phyloP scores from a whole-genome alignment of 1,140 invertebrate genomes.

The Atopsyche davidsoni region DNA sequence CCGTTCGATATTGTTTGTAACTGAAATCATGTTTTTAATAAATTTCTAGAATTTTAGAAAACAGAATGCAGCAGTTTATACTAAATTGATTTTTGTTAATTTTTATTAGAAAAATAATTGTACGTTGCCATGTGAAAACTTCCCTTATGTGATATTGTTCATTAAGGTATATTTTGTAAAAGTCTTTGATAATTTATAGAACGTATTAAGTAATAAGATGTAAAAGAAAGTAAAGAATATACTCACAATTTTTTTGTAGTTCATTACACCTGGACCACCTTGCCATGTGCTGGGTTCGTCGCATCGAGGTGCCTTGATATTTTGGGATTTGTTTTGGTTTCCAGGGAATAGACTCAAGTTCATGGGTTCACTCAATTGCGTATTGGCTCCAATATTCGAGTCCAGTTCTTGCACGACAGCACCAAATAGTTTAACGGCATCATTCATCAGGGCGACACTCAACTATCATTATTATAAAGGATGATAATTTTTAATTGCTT shows the following conservation, averaged over 20 bases:
- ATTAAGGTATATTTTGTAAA: too few relatives aligned
- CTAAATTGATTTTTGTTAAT: too few relatives aligned
- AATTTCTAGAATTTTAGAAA: background rate
- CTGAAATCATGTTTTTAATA: slow-evolving; percentile 2
- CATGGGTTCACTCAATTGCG: too few relatives aligned
- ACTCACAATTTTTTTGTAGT: slow-evolving; percentile 66
- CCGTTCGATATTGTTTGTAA: slow-evolving; percentile 53
- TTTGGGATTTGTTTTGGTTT: slow-evolving; percentile 33
- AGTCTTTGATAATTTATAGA: background rate
- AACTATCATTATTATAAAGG: slow-evolving; percentile 42
- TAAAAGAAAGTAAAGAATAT: too few relatives aligned
- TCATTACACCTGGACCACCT: slow-evolving; percentile 61
- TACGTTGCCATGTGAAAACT: too few relatives aligned
- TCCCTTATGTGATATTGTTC: too few relatives aligned
- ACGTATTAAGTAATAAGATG: too few relatives aligned
- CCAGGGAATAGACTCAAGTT: too few relatives aligned
- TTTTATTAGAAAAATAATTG: too few relatives aligned
- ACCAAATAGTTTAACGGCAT: slow-evolving; percentile 68
- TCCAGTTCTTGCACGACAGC: slow-evolving; percentile 51
- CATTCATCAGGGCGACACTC: slow-evolving; percentile 69
- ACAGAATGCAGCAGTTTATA: too few relatives aligned
- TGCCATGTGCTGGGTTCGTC: slow-evolving; percentile 54
- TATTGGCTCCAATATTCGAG: too few relatives aligned
- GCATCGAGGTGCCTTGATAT: too few relatives aligned
- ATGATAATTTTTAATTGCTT: background rate